phyloP scores from a whole-genome alignment of 2,113 vertebrate species.

The Climacteris rufus region DNA sequence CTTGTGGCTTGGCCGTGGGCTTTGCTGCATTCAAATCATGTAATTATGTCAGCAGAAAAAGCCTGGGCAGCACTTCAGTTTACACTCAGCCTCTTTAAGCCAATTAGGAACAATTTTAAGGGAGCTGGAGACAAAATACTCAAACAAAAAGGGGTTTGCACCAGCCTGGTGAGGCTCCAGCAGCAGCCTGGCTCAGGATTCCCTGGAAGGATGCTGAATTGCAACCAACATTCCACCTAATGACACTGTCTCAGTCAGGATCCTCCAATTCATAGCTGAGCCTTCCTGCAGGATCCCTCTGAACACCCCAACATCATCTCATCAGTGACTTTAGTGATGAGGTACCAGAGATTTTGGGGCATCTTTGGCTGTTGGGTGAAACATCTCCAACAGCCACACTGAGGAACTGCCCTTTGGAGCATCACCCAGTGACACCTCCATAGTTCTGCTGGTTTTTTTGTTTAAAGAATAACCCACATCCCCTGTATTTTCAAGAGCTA shows the following conservation, averaged over 20 bases:
- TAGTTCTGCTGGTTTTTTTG: not conserved
- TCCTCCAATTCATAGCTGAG: not conserved
- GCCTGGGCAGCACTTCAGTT: not conserved
- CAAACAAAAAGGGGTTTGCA: not conserved
- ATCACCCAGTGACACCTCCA: not conserved
- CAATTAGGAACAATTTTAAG: not conserved
- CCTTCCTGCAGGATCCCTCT: not conserved
- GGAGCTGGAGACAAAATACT: not conserved
- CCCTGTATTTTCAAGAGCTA: not conserved
- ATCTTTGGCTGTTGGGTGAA: not conserved
- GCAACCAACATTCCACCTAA: not conserved
- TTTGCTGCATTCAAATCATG: not conserved
- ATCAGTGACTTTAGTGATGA: not conserved
- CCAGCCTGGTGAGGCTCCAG: not conserved
- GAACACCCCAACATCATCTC: not conserved
- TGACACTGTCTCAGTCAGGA: not conserved
- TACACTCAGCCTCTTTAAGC: not conserved
- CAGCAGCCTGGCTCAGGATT: not conserved
- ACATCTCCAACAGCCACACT: not conserved
- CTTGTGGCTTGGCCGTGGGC: not conserved
- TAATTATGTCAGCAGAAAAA: not conserved
- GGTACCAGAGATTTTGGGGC: not conserved
- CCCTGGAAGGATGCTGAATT: not conserved
- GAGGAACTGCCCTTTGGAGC: not conserved
- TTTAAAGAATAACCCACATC: not conserved